Percentiles rank a stretch among this genome's conserved stretches.
These are phyloP conservation scores for Operophtera brumata DNA, from an alignment of 2,888 invertebrate genomes.

Conservation along the genomic window DNA sequence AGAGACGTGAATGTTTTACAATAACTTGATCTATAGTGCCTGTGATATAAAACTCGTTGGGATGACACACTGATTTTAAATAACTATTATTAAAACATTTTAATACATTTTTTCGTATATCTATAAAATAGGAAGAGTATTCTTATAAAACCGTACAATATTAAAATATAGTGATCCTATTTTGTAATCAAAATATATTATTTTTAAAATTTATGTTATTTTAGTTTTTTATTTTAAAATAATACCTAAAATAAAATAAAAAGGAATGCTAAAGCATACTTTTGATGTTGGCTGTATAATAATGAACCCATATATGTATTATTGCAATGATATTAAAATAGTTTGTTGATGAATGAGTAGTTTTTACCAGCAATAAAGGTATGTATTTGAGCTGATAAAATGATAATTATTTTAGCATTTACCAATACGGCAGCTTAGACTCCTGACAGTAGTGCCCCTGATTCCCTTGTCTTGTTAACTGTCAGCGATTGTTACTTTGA, in stretches of 20 bases:
- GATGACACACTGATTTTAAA: conserved; percentile 30
- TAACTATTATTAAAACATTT: neutral
- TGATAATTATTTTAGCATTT: conserved; percentile 72
- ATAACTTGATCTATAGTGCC: conserved; percentile 40
- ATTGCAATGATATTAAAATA: conserved; percentile 11
- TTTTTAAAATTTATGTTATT: conserved; percentile 35
- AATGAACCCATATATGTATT: conserved; percentile 22
- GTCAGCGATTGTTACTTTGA: conserved; percentile 24
- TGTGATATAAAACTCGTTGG: conserved; percentile 39
- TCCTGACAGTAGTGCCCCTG: conserved; percentile 53
- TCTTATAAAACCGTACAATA: conserved; percentile 25
- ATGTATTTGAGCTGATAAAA: conserved; percentile 63
- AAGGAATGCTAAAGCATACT: conserved; percentile 61
- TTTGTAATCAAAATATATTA: conserved; percentile 35
- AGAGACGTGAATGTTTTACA: conserved; percentile 43
- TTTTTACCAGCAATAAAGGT: conserved; percentile 58
- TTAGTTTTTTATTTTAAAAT: conserved; percentile 43
- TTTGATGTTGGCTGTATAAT: conserved; percentile 57
- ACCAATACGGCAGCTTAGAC: conserved; percentile 79
- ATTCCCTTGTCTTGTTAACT: conserved; percentile 46
- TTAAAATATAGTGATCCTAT: conserved; percentile 6
- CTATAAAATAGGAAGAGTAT: conserved; percentile 22
- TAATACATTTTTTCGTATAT: neutral
- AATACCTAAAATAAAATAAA: conserved; percentile 45
- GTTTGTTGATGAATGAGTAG: conserved; percentile 19